phyloP scores from a whole-genome alignment of 2,797 vertebrate species.

The Tinamus major region DNA sequence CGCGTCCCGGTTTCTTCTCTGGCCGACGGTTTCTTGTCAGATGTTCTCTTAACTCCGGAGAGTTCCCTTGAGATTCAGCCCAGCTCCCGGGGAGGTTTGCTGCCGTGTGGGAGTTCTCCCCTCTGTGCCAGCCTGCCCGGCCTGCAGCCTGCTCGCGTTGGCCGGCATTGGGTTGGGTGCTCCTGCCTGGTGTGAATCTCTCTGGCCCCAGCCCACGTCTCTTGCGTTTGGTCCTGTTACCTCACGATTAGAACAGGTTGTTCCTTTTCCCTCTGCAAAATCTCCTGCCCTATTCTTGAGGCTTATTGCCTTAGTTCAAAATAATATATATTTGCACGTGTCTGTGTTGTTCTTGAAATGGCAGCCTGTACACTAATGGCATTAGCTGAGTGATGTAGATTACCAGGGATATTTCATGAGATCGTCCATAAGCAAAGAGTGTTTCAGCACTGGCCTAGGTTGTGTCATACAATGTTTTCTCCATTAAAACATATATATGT shows the following conservation, averaged over 20 bases:
- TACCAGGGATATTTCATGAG: neutral
- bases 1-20: no score
- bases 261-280: neutral
- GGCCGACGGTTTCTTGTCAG: no score
- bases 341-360: neutral
- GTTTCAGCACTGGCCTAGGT: neutral
- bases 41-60: no score
- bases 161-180: fast-evolving
- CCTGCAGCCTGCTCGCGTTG: neutral
- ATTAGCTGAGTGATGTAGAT: neutral
- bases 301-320: neutral
- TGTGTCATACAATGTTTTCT: neutral
- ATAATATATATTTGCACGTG: no score
- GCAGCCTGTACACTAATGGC: neutral
- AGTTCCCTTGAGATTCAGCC: no score
- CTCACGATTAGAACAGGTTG: neutral
- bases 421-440: neutral
- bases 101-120: no score
- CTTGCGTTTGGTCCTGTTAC: neutral
- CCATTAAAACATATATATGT: neutral
- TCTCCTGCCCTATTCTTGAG: neutral
- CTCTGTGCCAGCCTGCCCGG: neutral
- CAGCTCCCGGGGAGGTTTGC: no score
- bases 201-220: neutral
- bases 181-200: neutral